Percentiles rank a stretch among this genome's conserved stretches.
Conservation (phyloP, 2,113 vertebrate species). For the Puma concolor region DNA sequence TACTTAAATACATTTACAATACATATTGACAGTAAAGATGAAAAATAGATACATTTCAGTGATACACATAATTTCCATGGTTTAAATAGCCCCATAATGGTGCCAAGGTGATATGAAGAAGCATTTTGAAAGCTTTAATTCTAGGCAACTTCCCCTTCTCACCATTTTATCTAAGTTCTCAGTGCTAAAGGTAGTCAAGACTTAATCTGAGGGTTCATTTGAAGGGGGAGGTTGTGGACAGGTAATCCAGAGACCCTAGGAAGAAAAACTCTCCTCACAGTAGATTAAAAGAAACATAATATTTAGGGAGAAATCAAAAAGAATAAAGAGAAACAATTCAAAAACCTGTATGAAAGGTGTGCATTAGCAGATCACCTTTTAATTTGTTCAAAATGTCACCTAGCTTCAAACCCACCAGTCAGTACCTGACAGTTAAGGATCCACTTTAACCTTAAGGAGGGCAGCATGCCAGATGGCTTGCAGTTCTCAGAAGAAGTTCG, state of each 20-base stretch:
- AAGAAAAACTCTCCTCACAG: not conserved
- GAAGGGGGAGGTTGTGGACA: not conserved
- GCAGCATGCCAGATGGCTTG: not conserved
- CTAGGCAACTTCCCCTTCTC: not conserved
- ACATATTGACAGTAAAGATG: not conserved
- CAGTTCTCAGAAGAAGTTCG: not conserved
- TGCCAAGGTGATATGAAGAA: not conserved
- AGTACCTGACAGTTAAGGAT: not conserved
- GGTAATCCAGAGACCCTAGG: not conserved
- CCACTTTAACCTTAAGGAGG: not conserved
- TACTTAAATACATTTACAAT: not conserved
- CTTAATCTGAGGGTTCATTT: not conserved
- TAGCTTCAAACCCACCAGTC: not conserved
- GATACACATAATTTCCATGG: not conserved
- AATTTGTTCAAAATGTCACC: not conserved
- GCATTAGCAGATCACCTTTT: not conserved
- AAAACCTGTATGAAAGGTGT: not conserved
- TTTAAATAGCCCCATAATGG: not conserved
- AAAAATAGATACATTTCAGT: not conserved
- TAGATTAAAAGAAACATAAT: not conserved
- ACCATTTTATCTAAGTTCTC: not conserved
- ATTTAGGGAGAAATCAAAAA: not conserved
- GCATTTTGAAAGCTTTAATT: not conserved
- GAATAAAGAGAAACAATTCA: not conserved
- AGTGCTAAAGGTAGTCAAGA: not conserved